These are phyloP conservation scores for Teleiodes luculella DNA, from an alignment of 2,888 invertebrate species.

Conservation along the genomic window DNA sequence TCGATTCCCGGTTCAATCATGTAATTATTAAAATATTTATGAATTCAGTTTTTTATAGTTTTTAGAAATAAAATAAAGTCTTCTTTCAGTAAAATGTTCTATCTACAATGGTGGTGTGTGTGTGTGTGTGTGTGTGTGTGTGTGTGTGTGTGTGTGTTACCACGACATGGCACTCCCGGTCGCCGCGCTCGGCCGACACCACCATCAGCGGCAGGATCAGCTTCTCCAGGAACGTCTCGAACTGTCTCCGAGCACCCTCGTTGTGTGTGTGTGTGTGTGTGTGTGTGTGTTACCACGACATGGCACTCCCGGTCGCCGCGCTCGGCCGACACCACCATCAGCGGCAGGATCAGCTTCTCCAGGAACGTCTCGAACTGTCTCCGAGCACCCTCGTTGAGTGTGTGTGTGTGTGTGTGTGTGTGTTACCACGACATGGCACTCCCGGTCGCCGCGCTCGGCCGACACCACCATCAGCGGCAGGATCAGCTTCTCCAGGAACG, in stretches of 20 bases:
- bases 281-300: conserved; percentile 82
- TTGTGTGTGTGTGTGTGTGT: conserved; percentile 66
- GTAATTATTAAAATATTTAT: too few relatives aligned
- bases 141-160: too few relatives aligned
- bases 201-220: conserved; percentile 98
- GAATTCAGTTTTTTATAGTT: too few relatives aligned
- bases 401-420: neutral
- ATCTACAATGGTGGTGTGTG: too few relatives aligned
- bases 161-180: conserved; percentile 93
- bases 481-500: conserved; percentile 96
- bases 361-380: conserved; percentile 97
- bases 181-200: conserved; percentile 93
- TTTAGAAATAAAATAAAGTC: too few relatives aligned
- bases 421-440: conserved; percentile 96
- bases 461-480: conserved; percentile 97
- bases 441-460: conserved; percentile 93
- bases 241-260: conserved; percentile 98
- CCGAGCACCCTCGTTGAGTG: conserved; percentile 99
- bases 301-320: conserved; percentile 97
- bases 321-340: conserved; percentile 96
- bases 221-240: conserved; percentile 96
- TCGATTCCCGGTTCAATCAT: too few relatives aligned
- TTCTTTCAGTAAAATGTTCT: too few relatives aligned
- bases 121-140: too few relatives aligned
- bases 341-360: conserved; percentile 95